These are phyloP conservation scores for Tortricodes alternella DNA, from an alignment of 2,888 invertebrate species.

Conservation along the genomic window DNA sequence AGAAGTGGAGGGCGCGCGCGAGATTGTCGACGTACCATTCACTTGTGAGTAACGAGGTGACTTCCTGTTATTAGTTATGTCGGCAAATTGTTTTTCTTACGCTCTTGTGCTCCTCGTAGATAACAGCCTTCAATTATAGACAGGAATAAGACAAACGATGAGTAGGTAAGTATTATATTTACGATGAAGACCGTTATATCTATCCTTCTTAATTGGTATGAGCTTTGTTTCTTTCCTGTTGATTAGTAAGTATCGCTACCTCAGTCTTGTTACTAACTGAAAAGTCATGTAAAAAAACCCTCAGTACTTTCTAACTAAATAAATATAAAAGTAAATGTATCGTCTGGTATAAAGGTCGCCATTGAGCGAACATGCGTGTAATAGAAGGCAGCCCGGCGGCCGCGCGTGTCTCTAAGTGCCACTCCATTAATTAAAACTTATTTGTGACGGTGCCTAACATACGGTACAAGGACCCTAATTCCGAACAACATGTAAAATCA, in stretches of 20 bases:
- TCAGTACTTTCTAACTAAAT: too few relatives aligned
- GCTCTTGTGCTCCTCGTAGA: slow-evolving; percentile 53
- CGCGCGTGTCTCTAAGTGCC: slow-evolving; percentile 74
- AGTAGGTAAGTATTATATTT: slow-evolving; percentile 26
- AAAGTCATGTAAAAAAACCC: not conserved
- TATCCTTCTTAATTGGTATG: slow-evolving; percentile 15
- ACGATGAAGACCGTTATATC: slow-evolving; percentile 8
- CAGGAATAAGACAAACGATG: slow-evolving; percentile 27
- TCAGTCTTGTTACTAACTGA: not conserved
- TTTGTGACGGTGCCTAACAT: slow-evolving; percentile 66
- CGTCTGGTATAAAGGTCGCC: slow-evolving; percentile 41
- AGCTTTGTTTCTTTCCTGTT: slow-evolving; percentile 10
- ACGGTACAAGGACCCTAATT: slow-evolving; percentile 56
- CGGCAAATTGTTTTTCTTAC: slow-evolving; percentile 76
- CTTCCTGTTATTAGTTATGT: slow-evolving; percentile 79
- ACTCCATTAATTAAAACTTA: slow-evolving; percentile 83
- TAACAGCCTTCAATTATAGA: slow-evolving; percentile 46
- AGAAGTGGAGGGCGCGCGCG: slow-evolving; percentile 75
- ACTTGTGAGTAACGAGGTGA: slow-evolving; percentile 80
- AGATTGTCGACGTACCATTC: slow-evolving; percentile 79
- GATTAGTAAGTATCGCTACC: not conserved
- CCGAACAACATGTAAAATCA: slow-evolving; percentile 47
- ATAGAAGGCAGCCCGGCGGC: slow-evolving; percentile 58
- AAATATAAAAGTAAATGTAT: slow-evolving; percentile 27
- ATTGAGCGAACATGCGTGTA: slow-evolving; percentile 57